Evolutionary conservation across 64 coral and sea anemone genomes (phyloP).

Genomic region (Pocillopora damicornis): DNA sequence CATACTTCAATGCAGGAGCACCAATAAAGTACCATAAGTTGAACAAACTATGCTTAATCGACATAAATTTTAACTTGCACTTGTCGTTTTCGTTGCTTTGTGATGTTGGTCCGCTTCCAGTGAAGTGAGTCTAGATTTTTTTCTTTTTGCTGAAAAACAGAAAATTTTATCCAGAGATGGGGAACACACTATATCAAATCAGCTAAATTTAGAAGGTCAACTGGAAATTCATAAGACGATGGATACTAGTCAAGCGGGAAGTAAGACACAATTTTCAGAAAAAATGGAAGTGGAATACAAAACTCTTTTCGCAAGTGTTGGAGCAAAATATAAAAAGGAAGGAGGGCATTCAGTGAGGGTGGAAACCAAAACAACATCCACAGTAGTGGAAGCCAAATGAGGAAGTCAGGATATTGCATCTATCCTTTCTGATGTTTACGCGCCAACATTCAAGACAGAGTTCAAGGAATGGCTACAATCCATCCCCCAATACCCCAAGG

Average conservation of each 20-base stretch:
- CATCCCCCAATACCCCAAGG: slow-evolving; percentile 34
- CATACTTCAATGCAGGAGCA: slow-evolving; percentile 24
- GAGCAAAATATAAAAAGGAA: slow-evolving; percentile 6
- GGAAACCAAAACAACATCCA: slow-evolving; percentile 15
- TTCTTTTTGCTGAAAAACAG: not conserved
- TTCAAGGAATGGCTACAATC: slow-evolving; percentile 40
- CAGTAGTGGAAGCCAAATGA: not conserved
- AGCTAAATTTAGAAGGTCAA: slow-evolving; percentile 6
- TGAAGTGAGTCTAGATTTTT: not conserved
- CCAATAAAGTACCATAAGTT: slow-evolving; percentile 48
- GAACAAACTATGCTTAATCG: no score
- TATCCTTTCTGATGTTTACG: slow-evolving; percentile 5
- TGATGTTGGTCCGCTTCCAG: not conserved
- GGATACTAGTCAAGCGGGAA: not conserved
- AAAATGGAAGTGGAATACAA: slow-evolving; percentile 36
- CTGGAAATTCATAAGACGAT: slow-evolving; percentile 11
- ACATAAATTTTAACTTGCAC: not conserved
- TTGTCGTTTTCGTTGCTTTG: not conserved
- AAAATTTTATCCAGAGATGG: slow-evolving; percentile 37
- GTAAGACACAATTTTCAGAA: not conserved
- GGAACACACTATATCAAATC: slow-evolving; percentile 34
- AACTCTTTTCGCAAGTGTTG: slow-evolving; percentile 26
- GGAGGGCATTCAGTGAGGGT: not conserved
- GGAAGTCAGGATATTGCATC: slow-evolving; percentile 37
- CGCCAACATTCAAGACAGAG: slow-evolving; percentile 26